Base-by-base conservation (phyloP, 2,113 vertebrate genomes). In the Solenodon paradoxus region DNA sequence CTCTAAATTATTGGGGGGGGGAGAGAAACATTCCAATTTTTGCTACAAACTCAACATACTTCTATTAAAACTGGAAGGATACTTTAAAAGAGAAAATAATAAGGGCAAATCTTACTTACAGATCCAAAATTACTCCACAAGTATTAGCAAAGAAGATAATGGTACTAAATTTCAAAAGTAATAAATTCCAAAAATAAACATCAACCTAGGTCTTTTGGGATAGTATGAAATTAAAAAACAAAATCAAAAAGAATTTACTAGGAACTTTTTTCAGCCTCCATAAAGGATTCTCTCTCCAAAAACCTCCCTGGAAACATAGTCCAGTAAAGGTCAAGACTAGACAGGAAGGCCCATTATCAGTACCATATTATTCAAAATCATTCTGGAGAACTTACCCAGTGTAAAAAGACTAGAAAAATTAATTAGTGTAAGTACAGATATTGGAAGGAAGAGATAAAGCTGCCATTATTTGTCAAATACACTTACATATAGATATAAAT, bases 91-190 rank as follows among this genome's bases (percentile, higher is more conserved):
- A 95, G 38, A 94, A 94, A 71, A 88, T 0, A 35, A 38, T 12
- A 61, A n/a, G n/a, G 61, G 26, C 77, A 88, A 83, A 90, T 59
- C 66, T 83, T 90, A 72, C 2, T 51, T 85, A 71, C 9, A 93
- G 59, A 57, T 45, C 9, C 38, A 40, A 72, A 92, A 82, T 66
- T 71, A 30, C 87, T 51, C 61, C 22, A 57, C 57, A 93, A 82
- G 63, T 79, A 20, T 77, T 69, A 91, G 53, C 77, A 94, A 42
- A 42, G 10, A 63, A 53, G 11, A 59, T 19, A 7, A 91, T 7
- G 19, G 53, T 64, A 87, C 22, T 78, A 55, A 92, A 87, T 59
- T 90, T 78, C 38, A 75, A 79, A 95, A 69, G 30, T n/a, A 82
- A 95, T 55, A 42, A 83, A 81, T 49, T 42, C 32, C 28, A 42